A percentile compares a stretch with the other conserved stretches of the same genome.
Conservation (phyloP, 2,797 vertebrate species). For the Phoeniculus purpureus region DNA sequence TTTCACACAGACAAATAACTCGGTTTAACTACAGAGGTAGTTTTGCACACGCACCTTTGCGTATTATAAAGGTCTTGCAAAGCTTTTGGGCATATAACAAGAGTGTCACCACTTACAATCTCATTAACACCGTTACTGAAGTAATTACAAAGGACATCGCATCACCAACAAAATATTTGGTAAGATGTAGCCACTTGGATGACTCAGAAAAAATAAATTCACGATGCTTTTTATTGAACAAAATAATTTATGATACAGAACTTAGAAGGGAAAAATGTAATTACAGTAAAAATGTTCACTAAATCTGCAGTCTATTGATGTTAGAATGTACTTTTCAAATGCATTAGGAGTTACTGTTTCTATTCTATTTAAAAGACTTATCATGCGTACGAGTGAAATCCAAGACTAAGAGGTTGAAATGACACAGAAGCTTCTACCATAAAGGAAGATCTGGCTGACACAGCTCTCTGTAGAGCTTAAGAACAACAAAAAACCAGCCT, state of each 20-base stretch:
- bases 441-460: not conserved
- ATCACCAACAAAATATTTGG: not conserved
- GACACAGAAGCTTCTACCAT: not conserved
- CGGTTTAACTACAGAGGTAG: not conserved
- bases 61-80: not conserved
- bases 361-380: conserved; percentile 29
- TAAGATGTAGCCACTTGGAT: not conserved
- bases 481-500: not conserved
- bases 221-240: not conserved
- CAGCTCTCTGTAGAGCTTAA: not conserved
- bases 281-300: conserved; percentile 11
- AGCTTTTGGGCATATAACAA: not conserved
- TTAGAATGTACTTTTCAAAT: conserved; percentile 3
- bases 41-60: not conserved
- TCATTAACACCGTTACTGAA: not conserved
- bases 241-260: not conserved
- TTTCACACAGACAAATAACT: not conserved
- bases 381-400: conserved; percentile 13
- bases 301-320: conserved; percentile 15
- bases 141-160: not conserved
- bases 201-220: not conserved
- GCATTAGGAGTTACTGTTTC: conserved; percentile 15
- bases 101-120: not conserved
- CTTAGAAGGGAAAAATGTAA: conserved; percentile 25
- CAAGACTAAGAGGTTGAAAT: conserved; percentile 33